Percentiles rank a stretch among this genome's conserved stretches.
Conservation (phyloP, 2,888 invertebrate species). For the Philaethria dido region DNA sequence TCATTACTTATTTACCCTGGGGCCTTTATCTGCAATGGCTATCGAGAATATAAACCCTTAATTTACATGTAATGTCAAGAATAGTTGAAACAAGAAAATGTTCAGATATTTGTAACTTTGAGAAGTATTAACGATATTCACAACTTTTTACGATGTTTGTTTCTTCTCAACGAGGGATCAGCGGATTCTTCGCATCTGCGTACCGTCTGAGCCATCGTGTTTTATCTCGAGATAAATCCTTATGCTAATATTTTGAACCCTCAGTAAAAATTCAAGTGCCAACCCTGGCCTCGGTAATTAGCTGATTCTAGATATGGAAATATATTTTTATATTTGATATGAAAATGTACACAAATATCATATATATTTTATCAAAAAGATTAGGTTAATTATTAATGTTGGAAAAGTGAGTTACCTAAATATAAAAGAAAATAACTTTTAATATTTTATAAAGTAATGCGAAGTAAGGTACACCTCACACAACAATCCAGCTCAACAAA, state of each 20-base stretch:
- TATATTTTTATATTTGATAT: no score
- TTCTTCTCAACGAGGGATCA: slow-evolving; percentile 61
- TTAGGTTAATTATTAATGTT: not conserved
- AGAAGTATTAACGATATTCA: slow-evolving; percentile 67
- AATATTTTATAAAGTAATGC: not conserved
- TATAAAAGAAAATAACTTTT: not conserved
- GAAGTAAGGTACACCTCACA: not conserved
- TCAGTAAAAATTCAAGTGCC: slow-evolving; percentile 36
- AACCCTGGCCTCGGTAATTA: no score
- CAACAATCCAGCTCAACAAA: slow-evolving; percentile 13
- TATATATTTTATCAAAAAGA: not conserved
- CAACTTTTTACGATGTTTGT: slow-evolving; percentile 73
- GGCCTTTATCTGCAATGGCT: slow-evolving; percentile 41
- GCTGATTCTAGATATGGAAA: no score
- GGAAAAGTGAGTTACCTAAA: not conserved
- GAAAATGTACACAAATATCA: no score
- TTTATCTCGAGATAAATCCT: slow-evolving; percentile 42
- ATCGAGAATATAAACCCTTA: slow-evolving; percentile 45
- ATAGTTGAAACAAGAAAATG: slow-evolving; percentile 60
- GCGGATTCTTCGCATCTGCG: slow-evolving; percentile 69
- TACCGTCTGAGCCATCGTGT: slow-evolving; percentile 57
- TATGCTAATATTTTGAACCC: slow-evolving; percentile 41
- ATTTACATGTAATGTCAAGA: slow-evolving; percentile 52
- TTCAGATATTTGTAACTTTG: slow-evolving; percentile 63
- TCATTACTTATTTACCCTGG: slow-evolving; percentile 48